phyloP scores from a whole-genome alignment of 2,113 vertebrate genomes.

The Tychaedon coryphoeus region DNA sequence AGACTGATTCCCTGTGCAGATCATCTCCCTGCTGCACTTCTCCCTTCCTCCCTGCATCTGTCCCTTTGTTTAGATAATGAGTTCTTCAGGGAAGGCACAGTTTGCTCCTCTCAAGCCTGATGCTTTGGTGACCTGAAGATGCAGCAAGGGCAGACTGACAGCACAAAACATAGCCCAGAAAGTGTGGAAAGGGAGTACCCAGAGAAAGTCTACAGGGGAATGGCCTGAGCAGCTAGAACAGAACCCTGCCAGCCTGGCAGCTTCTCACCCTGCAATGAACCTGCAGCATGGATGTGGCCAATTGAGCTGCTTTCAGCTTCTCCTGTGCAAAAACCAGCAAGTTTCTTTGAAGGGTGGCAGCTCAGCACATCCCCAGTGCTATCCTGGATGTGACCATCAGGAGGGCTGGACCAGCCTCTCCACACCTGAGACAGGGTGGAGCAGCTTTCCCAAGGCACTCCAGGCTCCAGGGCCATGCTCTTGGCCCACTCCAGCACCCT shows the following conservation, averaged over 20 bases:
- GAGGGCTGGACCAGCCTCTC: neutral
- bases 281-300: neutral
- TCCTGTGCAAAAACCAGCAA: neutral
- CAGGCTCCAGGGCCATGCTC: neutral
- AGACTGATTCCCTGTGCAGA: neutral
- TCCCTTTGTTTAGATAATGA: neutral
- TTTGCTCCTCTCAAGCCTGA: neutral
- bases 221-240: neutral
- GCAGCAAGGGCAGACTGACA: neutral
- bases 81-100: neutral
- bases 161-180: neutral
- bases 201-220: neutral
- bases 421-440: neutral
- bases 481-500: neutral
- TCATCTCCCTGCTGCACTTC: neutral
- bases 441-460: neutral
- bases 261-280: neutral
- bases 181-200: neutral
- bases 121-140: neutral
- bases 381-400: accelerated
- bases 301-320: neutral
- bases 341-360: neutral
- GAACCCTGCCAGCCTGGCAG: neutral
- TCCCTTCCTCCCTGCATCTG: neutral
- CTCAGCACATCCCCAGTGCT: neutral